These are phyloP conservation scores for Pteromalus puparum DNA, from an alignment of 1,140 invertebrate genomes.

Conservation along the genomic window DNA sequence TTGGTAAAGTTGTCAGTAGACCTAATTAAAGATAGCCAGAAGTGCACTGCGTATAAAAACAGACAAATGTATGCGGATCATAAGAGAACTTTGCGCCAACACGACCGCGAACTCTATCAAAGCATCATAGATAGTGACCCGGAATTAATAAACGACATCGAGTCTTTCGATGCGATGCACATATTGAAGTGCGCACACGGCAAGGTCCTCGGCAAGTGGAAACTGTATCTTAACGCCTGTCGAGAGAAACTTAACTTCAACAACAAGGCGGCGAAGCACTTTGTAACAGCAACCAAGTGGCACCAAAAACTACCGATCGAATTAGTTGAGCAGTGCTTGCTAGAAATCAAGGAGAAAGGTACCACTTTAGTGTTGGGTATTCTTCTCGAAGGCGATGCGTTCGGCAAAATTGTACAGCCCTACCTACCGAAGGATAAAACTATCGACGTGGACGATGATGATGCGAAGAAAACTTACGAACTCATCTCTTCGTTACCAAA, in stretches of 20 bases:
- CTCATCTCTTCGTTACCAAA: not conserved
- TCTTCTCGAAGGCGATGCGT: conserved; percentile 29
- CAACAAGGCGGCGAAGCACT: not conserved
- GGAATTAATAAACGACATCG: conserved; percentile 23
- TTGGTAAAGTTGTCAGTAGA: not conserved
- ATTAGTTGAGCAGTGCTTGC: conserved; percentile 10
- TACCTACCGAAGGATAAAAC: conserved; percentile 5
- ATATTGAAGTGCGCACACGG: conserved; percentile 2
- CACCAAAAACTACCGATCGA: conserved; percentile 27
- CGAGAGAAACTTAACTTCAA: not conserved
- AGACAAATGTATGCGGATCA: not conserved
- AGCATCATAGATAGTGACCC: conserved; percentile 11
- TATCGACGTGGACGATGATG: not conserved
- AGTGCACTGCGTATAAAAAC: not conserved
- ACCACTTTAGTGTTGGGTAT: conserved; percentile 30
- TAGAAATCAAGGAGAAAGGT: not conserved
- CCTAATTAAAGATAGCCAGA: not conserved
- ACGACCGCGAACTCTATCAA: conserved; percentile 40
- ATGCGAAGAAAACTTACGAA: conserved; percentile 6
- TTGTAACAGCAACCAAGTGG: conserved; percentile 23
- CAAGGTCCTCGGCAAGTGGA: conserved; percentile 15
- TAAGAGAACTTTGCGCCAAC: not conserved
- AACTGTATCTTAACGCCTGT: not conserved
- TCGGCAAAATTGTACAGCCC: not conserved
- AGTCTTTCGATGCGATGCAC: not conserved